Evolutionary conservation across 2,113 vertebrate genomes (phyloP).

Genomic region (Poecilia latipinna): DNA sequence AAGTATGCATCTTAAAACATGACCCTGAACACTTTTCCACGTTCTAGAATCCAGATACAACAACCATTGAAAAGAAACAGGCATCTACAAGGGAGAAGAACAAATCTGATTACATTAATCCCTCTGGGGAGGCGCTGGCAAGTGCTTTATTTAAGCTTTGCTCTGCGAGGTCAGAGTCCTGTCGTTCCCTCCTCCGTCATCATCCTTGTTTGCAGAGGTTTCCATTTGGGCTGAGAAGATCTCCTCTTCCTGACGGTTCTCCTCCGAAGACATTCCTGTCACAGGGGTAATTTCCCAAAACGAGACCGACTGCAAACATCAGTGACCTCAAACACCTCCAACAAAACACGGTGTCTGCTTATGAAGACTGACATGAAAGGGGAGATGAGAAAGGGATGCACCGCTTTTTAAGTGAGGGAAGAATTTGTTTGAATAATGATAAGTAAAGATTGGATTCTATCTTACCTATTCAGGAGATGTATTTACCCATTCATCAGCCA

Average conservation of each 20-base stretch:
- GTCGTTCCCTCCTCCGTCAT: constrained; percentile 47
- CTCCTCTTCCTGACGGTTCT: constrained; percentile 42
- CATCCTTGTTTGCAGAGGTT: constrained; percentile 63
- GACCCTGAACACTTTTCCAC: not conserved
- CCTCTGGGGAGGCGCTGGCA: not conserved
- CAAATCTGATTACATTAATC: not conserved
- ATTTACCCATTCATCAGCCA: constrained; percentile 44
- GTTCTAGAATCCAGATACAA: not conserved
- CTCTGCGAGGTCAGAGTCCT: constrained; percentile 11
- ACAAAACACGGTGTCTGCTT: constrained; percentile 41
- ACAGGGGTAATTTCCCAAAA: constrained; percentile 69
- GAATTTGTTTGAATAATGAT: constrained; percentile 38
- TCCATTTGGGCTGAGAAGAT: constrained; percentile 43
- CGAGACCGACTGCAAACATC: constrained; percentile 58
- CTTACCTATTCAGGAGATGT: constrained; percentile 28
- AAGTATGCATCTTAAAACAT: not conserved
- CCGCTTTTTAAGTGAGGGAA: constrained; percentile 16
- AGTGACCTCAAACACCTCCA: constrained; percentile 35
- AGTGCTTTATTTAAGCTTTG: constrained; percentile 23
- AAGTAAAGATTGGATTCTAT: constrained; percentile 35
- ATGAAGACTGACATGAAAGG: constrained; percentile 44
- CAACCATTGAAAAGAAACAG: constrained; percentile 2
- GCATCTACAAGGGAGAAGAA: not conserved
- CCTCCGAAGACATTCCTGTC: constrained; percentile 46
- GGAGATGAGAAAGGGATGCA: constrained; percentile 45